Base-by-base conservation (phyloP, 2,113 vertebrate genomes). In the Emydura subglobosa region DNA sequence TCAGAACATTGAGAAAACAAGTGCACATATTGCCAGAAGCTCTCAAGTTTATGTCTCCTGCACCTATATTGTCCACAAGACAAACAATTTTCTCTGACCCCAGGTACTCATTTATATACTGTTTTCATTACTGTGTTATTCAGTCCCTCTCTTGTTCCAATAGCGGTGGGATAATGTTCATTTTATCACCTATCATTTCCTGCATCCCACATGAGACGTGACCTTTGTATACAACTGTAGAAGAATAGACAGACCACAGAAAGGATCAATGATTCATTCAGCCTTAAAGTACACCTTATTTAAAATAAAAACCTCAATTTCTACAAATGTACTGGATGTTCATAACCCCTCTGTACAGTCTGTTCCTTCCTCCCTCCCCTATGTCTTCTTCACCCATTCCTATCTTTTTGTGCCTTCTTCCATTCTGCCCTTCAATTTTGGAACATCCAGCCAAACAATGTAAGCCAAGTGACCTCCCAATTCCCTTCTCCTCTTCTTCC, bases 31-130 rank as follows among this genome's bases (percentile, higher is more conserved):
- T n/a, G 16, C 47, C 21, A 79, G 24, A 19, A 17, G 5, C 74
- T 49, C 90, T 93, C 55, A 74, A 8, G 5, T 50, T 79, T 79
- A 19, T 22, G 10, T n/a, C 4, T 68, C n/a, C 78, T 54, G 65
- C 27, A 74, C 6, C 78, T 13, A 24, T 76, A n/a, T 0, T 0
- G 10, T 14, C 90, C 2, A 2, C 34, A 53, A 3, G 16, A 39
- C 76, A 88, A 87, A 34, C 2, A 34, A 53, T 47, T 89, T 57
- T 31, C 78, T 89, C 47, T 55, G 31, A 59, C 42, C 16, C 13
- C 29, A 7, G 31, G 78, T 50, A 79, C 78, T 49, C 29, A 78
- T 13, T n/a, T 1, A 54, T 2, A 8, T 3, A 22, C 0, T 55
- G 49, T 39, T 78, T 90, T 61, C 5, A 7, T 3, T 17, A 51